Evolutionary conservation across 2,113 vertebrate species (phyloP), one percentile per base, ranked within the genome.

Genomic region (Odocoileus hemionus): DNA sequence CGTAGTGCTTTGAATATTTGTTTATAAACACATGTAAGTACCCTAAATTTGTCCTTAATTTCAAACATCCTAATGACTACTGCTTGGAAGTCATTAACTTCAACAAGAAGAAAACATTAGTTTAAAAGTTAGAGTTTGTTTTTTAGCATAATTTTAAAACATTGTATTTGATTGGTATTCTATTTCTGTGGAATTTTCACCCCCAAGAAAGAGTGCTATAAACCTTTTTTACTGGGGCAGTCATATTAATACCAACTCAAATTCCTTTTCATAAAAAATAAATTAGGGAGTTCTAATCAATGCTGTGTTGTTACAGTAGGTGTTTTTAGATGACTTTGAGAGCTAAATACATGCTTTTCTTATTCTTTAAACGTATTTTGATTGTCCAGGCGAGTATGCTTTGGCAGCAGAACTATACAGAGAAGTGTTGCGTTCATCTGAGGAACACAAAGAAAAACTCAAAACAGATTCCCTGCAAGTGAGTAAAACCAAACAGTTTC

Each of bases 401-500:
- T 98, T 99, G 86, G 99, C 99, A 28, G 99, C 95, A 0, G 99
- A 99, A 94, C 98, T 99, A 89, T 99, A 99, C 96, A 99, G 99
- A 98, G 99, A 99, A 98, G 99, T 99, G 84, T 98, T 99, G 55
- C 99, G 99, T 54, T 99, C 99, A 14, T 99, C 99, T 85, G 99
- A 99, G 98, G 99, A 99, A 96, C 99, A 99, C 98, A 99, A 99
- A 99, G 99, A 98, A 96, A 98, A 99, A 86, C 99, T 99, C 97
- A 99, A 99, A 99, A 99, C 99, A 0, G 99, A 99, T 98, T 99
- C 99, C 19, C 98, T 99, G 91, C 99, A 99, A 99, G 99, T 99
- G 67, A 97, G 99, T 99, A 83, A 91, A 58, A 82, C 92, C 96
- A 54, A 97, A 92, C 52, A 11, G 67, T 95, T 76, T 94, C 95